Evolutionary conservation across 2,797 vertebrate genomes (phyloP).

Genomic region (Eulemur albifrons): DNA sequence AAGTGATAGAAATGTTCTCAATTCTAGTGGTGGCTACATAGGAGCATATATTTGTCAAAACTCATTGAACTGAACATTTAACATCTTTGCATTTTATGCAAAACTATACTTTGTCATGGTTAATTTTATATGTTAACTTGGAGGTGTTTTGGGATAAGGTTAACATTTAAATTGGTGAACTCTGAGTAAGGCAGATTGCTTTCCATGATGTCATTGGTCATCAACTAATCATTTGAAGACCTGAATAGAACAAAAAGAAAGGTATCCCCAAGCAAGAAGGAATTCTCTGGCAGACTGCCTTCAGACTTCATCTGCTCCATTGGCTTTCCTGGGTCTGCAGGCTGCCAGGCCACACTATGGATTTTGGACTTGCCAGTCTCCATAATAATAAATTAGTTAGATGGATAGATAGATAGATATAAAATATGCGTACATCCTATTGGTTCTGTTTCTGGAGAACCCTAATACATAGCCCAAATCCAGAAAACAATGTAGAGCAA

Average conservation of each 20-base stretch:
- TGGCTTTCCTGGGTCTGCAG: neutral
- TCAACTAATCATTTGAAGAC: neutral
- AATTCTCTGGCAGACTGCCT: neutral
- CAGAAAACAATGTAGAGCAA: neutral
- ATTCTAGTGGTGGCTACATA: neutral
- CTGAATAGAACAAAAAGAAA: neutral
- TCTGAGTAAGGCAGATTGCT: neutral
- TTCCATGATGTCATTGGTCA: neutral
- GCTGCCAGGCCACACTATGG: accelerated
- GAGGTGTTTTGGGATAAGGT: neutral
- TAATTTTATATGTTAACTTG: neutral
- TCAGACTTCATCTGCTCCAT: neutral
- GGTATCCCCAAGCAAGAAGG: neutral
- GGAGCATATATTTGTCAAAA: neutral
- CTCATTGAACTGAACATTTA: neutral
- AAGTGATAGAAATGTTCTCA: neutral
- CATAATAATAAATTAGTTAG: neutral
- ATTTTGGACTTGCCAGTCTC: neutral
- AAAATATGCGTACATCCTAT: neutral
- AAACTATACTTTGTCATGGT: neutral
- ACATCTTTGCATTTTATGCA: neutral
- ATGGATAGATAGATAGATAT: neutral
- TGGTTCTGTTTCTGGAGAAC: neutral
- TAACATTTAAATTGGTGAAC: neutral
- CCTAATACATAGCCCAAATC: neutral